phyloP scores from a whole-genome alignment of 2,113 vertebrate genomes.

The Eurystomus gularis region DNA sequence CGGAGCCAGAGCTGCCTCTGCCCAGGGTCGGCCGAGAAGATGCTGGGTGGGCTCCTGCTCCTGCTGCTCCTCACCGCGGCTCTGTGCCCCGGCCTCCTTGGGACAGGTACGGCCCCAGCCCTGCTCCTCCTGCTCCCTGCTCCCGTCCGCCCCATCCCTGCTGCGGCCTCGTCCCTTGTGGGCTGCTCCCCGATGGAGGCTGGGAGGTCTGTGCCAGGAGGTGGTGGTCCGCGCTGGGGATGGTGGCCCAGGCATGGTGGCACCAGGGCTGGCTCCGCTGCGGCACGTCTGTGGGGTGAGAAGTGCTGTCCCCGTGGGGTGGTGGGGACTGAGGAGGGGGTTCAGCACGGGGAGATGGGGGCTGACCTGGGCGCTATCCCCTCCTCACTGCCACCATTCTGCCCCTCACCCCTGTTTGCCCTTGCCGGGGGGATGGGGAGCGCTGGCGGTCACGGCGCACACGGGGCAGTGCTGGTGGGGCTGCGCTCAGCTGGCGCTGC shows the following conservation, averaged over 20 bases:
- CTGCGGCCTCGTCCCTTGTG: neutral
- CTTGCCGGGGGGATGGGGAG: rapidly evolving
- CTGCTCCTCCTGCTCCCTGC: neutral
- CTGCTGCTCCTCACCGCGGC: neutral
- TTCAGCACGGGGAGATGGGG: neutral
- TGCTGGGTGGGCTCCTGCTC: slow-evolving; percentile 5
- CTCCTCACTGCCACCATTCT: rapidly evolving
- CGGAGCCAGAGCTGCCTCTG: neutral
- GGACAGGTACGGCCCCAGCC: slow-evolving; percentile 14
- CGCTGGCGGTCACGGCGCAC: rapidly evolving
- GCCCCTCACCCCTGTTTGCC: rapidly evolving
- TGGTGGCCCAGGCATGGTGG: neutral
- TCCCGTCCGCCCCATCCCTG: rapidly evolving
- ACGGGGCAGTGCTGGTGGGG: rapidly evolving
- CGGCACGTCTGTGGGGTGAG: neutral
- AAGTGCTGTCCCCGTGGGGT: neutral
- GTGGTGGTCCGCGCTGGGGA: rapidly evolving
- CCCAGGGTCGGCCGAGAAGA: neutral
- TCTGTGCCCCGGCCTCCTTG: neutral
- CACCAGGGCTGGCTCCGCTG: neutral
- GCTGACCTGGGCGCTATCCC: neutral
- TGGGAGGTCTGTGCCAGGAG: neutral
- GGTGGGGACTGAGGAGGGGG: neutral
- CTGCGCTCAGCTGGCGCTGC: neutral
- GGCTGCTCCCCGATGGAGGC: rapidly evolving